Percentiles rank a stretch among this genome's conserved stretches.
These are phyloP conservation scores for Microtus richardsoni DNA, from an alignment of 2,113 vertebrate species.

Conservation along the genomic window DNA sequence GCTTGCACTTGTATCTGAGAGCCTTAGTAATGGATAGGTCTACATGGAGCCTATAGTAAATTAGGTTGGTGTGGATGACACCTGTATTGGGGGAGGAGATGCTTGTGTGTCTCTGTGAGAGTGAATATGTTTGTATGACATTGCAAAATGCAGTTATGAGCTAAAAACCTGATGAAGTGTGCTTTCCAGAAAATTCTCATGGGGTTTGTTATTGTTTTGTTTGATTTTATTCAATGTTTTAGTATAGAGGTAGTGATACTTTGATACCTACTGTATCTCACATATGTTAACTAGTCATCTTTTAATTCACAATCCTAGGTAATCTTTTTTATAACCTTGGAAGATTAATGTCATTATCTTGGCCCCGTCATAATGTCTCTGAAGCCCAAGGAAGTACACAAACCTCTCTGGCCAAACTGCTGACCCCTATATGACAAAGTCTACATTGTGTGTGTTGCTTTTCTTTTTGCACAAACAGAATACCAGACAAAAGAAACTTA, in stretches of 20 bases:
- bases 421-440: not conserved
- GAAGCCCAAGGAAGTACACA: constrained; percentile 3
- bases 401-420: not conserved
- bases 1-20: not conserved
- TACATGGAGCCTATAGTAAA: not conserved
- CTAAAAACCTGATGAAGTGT: not conserved
- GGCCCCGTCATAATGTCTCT: not conserved
- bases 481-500: not conserved
- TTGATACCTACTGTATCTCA: not conserved
- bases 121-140: not conserved
- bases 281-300: not conserved
- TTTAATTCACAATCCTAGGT: constrained; percentile 39
- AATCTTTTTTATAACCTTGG: constrained; percentile 24
- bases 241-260: not conserved
- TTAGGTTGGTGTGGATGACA: not conserved
- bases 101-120: not conserved
- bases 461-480: not conserved
- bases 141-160: not conserved
- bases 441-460: not conserved
- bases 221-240: not conserved
- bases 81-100: no score
- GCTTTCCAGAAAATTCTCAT: not conserved
- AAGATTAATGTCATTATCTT: constrained; percentile 32
- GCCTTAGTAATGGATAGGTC: not conserved
- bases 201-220: not conserved